Evolutionary conservation across 2,888 invertebrate species (phyloP).

Genomic region (Eupithecia dodoneata): DNA sequence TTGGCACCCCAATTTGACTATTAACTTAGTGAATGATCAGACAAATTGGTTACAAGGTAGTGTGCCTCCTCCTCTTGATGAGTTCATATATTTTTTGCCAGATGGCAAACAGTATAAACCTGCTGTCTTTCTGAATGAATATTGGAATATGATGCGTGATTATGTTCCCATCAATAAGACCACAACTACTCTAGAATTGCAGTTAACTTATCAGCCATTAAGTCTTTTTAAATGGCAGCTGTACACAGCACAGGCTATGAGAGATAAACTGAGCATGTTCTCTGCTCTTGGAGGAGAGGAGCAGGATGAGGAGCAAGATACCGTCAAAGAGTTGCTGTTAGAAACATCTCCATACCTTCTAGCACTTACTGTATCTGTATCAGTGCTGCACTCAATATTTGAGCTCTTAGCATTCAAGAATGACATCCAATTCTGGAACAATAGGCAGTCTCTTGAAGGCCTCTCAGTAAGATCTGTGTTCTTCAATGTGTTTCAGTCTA

Average conservation of each 20-base stretch:
- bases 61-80: conserved; percentile 96
- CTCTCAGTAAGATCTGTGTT: conserved; percentile 99
- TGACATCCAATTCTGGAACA: conserved; percentile 99
- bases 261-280: conserved; percentile 92
- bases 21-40: conserved; percentile 97
- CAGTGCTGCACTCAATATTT: conserved; percentile 98
- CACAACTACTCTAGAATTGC: conserved; percentile 87
- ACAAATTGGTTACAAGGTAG: conserved; percentile 96
- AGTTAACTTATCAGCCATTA: conserved; percentile 93
- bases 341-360: conserved; percentile 98
- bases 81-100: conserved; percentile 95
- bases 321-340: conserved; percentile 95
- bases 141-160: conserved; percentile 99
- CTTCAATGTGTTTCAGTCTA: conserved; percentile 98
- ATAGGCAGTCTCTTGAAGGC: conserved; percentile 97
- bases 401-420: conserved; percentile 99
- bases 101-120: conserved; percentile 95
- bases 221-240: conserved; percentile 99
- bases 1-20: conserved; percentile 99
- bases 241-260: conserved; percentile 98
- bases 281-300: conserved; percentile 88
- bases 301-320: conserved; percentile 94
- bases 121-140: conserved; percentile 97
- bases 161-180: conserved; percentile 96
- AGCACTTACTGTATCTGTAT: conserved; percentile 95